These are phyloP conservation scores for Invenusta paracnida DNA, from an alignment of 2,888 invertebrate species.

Conservation along the genomic window DNA sequence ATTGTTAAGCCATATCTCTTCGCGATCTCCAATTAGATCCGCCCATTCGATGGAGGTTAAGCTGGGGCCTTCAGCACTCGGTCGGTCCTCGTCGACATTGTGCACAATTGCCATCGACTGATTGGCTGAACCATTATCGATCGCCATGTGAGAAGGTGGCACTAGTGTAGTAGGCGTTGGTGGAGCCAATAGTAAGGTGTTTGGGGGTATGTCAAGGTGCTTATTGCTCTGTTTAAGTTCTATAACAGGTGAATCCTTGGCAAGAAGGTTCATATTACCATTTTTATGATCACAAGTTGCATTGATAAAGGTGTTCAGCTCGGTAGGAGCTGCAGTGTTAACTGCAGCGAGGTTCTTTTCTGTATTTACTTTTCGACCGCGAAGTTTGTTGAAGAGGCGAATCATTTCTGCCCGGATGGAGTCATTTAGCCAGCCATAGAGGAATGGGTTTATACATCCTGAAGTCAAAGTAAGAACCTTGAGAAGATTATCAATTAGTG, in stretches of 20 bases:
- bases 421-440: conserved; percentile 5
- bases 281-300: not conserved
- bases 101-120: not conserved
- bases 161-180: too few relatives aligned
- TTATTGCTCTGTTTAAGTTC: too few relatives aligned
- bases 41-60: not conserved
- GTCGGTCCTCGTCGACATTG: not conserved
- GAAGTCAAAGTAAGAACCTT: not conserved
- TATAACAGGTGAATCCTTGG: not conserved
- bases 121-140: not conserved
- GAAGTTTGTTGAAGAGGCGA: conserved; percentile 4
- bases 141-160: too few relatives aligned
- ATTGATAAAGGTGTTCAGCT: not conserved
- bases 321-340: too few relatives aligned
- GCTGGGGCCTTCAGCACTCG: not conserved
- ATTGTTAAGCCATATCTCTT: not conserved
- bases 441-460: not conserved
- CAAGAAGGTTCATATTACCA: not conserved
- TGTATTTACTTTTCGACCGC: not conserved
- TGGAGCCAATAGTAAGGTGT: not conserved
- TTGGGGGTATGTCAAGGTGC: too few relatives aligned
- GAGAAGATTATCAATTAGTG: not conserved
- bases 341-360: not conserved
- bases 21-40: not conserved
- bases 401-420: not conserved